Percentiles rank a stretch among this genome's conserved stretches.
These are phyloP conservation scores for Pygocentrus nattereri DNA, from an alignment of 2,797 vertebrate genomes.

Conservation along the genomic window DNA sequence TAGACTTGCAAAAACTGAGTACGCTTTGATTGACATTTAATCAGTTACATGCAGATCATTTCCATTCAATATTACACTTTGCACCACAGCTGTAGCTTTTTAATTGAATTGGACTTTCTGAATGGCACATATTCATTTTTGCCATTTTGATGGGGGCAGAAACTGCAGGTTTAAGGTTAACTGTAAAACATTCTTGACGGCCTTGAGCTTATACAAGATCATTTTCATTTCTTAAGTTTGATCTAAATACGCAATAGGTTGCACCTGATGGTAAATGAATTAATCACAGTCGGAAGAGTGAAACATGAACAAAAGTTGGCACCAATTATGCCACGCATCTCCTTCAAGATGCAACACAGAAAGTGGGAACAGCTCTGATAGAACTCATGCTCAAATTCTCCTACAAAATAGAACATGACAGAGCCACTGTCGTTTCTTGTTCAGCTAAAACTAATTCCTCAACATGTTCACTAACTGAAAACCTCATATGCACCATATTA, in stretches of 20 bases:
- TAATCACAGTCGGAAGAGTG: constrained; percentile 41
- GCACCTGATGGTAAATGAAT: constrained; percentile 30
- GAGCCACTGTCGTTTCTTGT: not conserved
- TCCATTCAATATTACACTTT: constrained; percentile 22
- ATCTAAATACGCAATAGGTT: constrained; percentile 13
- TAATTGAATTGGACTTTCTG: constrained; percentile 1
- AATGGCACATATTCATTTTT: not conserved
- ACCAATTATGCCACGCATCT: not conserved
- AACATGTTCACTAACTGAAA: not conserved
- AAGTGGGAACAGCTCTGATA: not conserved
- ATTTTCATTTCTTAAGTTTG: not conserved
- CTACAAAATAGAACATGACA: not conserved
- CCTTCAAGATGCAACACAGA: not conserved
- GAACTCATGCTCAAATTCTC: not conserved
- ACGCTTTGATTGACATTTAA: constrained; percentile 37
- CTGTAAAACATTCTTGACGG: too few relatives aligned
- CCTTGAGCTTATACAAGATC: not conserved
- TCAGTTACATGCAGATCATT: constrained; percentile 17
- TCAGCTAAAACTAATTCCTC: not conserved
- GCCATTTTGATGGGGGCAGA: not conserved
- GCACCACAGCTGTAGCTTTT: not conserved
- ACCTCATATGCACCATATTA: too few relatives aligned
- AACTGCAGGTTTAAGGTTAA: not conserved
- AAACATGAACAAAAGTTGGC: constrained; percentile 20
- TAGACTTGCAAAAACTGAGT: constrained; percentile 37